A percentile compares a stretch with the other conserved stretches of the same genome.
phyloP scores from a whole-genome alignment of 2,113 vertebrate genomes.

The Scopus umbretta region DNA sequence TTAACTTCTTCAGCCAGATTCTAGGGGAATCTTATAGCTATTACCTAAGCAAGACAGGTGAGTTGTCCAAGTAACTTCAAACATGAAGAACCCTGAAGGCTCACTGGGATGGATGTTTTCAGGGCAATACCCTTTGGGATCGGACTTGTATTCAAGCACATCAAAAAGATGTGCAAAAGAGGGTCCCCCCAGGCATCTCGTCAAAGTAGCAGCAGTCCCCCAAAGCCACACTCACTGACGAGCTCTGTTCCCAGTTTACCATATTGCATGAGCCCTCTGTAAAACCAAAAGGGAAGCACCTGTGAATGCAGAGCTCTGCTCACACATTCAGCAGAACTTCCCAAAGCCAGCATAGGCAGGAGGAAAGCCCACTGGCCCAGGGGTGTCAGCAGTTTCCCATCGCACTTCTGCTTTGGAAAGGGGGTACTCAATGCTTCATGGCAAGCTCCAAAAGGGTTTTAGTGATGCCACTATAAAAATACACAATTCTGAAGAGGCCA shows the following conservation, averaged over 20 bases:
- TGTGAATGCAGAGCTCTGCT: background rate
- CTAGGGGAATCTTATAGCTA: background rate
- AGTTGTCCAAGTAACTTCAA: background rate
- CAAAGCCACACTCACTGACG: background rate
- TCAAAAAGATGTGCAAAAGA: background rate
- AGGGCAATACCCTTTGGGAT: background rate
- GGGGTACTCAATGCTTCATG: background rate
- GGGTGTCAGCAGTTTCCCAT: background rate
- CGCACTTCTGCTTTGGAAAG: background rate
- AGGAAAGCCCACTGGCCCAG: background rate
- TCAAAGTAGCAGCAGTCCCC: background rate
- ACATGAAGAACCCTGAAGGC: background rate
- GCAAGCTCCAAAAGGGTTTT: background rate
- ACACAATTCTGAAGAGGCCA: background rate
- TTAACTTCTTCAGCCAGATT: background rate
- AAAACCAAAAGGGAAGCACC: background rate
- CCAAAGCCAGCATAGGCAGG: background rate
- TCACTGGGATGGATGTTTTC: background rate
- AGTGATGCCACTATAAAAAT: background rate
- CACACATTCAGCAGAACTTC: background rate
- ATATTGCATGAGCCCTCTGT: fast-evolving
- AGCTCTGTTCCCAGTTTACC: background rate
- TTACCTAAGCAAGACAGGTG: background rate
- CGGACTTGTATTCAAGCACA: background rate
- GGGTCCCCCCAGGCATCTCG: too few relatives aligned